A percentile compares a stretch with the other conserved stretches of the same genome.
Conservation (phyloP, 2,888 invertebrate genomes). For the Hydriomena furcata region DNA sequence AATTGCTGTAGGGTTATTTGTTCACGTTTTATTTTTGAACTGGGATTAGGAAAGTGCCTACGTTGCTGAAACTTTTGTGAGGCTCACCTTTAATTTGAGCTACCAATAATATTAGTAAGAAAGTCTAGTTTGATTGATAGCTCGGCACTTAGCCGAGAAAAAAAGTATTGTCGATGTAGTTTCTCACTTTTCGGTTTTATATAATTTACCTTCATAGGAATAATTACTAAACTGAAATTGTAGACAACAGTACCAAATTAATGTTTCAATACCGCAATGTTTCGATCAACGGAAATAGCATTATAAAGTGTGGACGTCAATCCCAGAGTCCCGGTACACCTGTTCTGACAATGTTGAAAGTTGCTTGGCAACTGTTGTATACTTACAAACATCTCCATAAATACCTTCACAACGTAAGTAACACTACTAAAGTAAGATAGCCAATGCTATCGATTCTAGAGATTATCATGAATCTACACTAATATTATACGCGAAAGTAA, state of each 20-base stretch:
- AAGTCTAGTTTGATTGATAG: too few species aligned
- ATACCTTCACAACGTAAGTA: background rate
- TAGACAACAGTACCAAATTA: background rate
- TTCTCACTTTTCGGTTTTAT: too few species aligned
- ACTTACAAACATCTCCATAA: background rate
- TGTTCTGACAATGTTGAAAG: background rate
- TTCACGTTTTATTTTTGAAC: slow-evolving; percentile 2
- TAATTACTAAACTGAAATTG: background rate
- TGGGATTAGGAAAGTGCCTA: background rate
- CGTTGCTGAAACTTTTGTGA: background rate
- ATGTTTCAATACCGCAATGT: slow-evolving; percentile 30
- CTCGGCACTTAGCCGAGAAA: too few species aligned
- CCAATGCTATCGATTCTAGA: too few species aligned
- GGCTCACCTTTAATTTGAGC: background rate
- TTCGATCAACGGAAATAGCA: slow-evolving; percentile 34
- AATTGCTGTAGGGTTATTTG: slow-evolving; percentile 1
- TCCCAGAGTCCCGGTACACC: slow-evolving; percentile 20
- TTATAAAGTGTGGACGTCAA: slow-evolving; percentile 30
- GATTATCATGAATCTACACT: too few species aligned
- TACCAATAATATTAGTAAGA: background rate
- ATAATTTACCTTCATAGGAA: too few species aligned
- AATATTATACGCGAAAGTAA: too few species aligned
- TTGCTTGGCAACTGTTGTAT: slow-evolving; percentile 1
- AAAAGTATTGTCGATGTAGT: too few species aligned
- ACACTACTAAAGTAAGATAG: too few species aligned